Evolutionary conservation across 1,140 invertebrate genomes (phyloP).

Genomic region (Micrasema longulum): DNA sequence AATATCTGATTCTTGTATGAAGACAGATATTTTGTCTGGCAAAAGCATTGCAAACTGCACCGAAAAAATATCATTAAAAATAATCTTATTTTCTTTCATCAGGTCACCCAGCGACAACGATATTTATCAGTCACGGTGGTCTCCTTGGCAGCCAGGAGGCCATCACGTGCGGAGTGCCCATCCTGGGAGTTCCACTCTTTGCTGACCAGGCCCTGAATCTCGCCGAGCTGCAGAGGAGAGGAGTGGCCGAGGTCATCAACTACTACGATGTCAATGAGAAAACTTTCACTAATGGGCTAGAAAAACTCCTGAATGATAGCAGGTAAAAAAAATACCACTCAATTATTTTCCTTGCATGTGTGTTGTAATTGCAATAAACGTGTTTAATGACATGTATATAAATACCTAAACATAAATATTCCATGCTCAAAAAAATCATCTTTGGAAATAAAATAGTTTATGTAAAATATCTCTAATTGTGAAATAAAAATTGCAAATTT

Average conservation of each 20-base stretch:
- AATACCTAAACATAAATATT: no score
- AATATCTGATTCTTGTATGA: no score
- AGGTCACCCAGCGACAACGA: conserved; percentile 67
- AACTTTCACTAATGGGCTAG: conserved; percentile 58
- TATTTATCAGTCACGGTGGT: conserved; percentile 74
- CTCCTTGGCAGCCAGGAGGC: conserved; percentile 71
- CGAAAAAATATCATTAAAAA: no score
- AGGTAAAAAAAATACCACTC: conserved; percentile 57
- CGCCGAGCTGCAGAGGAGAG: conserved; percentile 61
- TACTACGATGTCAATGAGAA: conserved; percentile 59
- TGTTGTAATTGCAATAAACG: no score
- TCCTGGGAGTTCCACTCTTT: conserved; percentile 72
- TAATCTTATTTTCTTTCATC: conserved; percentile 30
- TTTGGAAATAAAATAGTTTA: no score
- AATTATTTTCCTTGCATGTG: no score
- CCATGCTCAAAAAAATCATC: no score
- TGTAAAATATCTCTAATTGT: no score
- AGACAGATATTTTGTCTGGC: no score
- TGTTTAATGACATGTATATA: no score
- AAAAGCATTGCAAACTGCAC: no score
- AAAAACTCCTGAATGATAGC: conserved; percentile 62
- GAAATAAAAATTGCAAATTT: no score
- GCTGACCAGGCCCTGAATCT: conserved; percentile 72
- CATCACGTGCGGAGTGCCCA: conserved; percentile 67
- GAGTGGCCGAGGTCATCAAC: conserved; percentile 59